These are phyloP conservation scores for Nesidiocoris tenuis DNA, from an alignment of 2,888 invertebrate genomes.

Conservation along the genomic window DNA sequence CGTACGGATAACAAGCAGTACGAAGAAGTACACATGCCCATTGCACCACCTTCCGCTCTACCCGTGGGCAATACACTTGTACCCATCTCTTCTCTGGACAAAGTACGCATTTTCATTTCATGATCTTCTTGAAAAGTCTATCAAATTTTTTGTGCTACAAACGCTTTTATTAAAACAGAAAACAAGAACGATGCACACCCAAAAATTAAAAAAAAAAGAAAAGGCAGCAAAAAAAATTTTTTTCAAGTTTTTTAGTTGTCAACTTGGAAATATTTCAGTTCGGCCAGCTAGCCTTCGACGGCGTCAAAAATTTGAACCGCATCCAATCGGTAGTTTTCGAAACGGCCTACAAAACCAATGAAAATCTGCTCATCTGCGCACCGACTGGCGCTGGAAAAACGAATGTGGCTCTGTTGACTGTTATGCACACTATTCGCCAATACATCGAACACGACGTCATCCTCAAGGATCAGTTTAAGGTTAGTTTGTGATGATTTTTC, in stretches of 20 bases:
- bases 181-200: no score
- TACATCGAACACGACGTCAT: conserved; percentile 79
- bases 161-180: no score
- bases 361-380: conserved; percentile 96
- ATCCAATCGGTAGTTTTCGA: conserved; percentile 96
- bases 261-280: conserved; percentile 62
- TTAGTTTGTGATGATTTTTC: no score
- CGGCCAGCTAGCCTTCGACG: conserved; percentile 85
- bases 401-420: conserved; percentile 91
- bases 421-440: conserved; percentile 85
- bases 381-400: conserved; percentile 99
- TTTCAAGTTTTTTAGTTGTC: conserved; percentile 8
- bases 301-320: conserved; percentile 81
- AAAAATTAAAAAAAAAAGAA: no score
- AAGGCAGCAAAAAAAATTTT: no score
- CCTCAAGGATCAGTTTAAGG: conserved; percentile 89
- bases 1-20: conserved; percentile 71
- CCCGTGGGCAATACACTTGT: conserved; percentile 66
- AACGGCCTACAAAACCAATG: conserved; percentile 92
- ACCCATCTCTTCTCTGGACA: conserved; percentile 64
- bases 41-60: conserved; percentile 63
- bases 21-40: conserved; percentile 84
- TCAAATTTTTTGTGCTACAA: no score
- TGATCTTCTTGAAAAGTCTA: no score
- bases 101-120: conserved; percentile 58